A percentile compares a stretch with the other conserved stretches of the same genome.
phyloP scores from a whole-genome alignment of 2,797 vertebrate genomes.

The Siniperca scherzeri region DNA sequence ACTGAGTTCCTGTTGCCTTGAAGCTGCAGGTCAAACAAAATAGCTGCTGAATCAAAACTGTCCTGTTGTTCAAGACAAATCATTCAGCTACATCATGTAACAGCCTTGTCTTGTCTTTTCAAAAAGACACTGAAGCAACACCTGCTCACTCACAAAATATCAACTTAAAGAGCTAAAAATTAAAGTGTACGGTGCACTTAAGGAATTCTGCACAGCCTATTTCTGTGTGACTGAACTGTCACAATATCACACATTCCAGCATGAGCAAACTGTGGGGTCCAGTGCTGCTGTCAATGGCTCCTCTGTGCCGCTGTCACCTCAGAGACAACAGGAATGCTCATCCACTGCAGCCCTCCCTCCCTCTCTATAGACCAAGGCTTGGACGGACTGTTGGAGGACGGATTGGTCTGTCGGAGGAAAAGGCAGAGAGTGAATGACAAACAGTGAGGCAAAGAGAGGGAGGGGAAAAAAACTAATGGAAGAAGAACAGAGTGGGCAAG shows the following conservation, averaged over 20 bases:
- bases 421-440: slow-evolving; percentile 29
- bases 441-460: not conserved
- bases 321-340: slow-evolving; percentile 80
- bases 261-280: slow-evolving; percentile 64
- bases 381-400: slow-evolving; percentile 27
- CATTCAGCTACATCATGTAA: not conserved
- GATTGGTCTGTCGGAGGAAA: slow-evolving; percentile 30
- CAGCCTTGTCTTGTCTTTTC: not conserved
- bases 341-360: slow-evolving; percentile 38
- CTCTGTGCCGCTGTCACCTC: slow-evolving; percentile 82
- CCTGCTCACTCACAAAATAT: not conserved
- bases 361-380: slow-evolving; percentile 28
- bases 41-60: not conserved
- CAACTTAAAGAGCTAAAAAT: not conserved
- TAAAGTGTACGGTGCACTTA: not conserved
- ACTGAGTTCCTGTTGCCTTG: not conserved
- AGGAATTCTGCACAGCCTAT: slow-evolving; percentile 32
- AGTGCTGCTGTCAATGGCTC: slow-evolving; percentile 69
- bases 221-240: slow-evolving; percentile 56
- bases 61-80: slow-evolving; percentile 1
- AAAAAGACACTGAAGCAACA: not conserved
- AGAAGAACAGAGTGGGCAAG: not conserved
- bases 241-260: slow-evolving; percentile 73
- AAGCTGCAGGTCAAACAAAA: slow-evolving; percentile 8
- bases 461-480: not conserved